phyloP scores from a whole-genome alignment of 2,113 vertebrate species.

The Oreochromis tanganicae region DNA sequence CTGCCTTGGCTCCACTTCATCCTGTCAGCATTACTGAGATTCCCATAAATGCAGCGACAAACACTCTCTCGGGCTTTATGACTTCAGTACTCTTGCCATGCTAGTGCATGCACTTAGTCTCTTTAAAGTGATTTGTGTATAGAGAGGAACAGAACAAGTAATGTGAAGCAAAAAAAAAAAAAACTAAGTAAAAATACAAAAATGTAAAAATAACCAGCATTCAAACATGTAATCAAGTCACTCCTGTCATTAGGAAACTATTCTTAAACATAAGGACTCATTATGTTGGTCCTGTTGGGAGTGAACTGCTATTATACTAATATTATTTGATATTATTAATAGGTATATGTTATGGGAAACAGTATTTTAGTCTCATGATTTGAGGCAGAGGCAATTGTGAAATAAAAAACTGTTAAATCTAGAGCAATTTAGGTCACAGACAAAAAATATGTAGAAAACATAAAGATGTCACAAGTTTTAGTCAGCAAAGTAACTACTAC shows the following conservation, averaged over 20 bases:
- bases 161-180: background rate
- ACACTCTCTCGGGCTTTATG: conserved; percentile 17
- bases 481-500: background rate
- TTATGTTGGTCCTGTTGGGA: background rate
- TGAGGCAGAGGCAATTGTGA: background rate
- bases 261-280: background rate
- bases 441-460: background rate
- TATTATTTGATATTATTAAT: background rate
- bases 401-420: background rate
- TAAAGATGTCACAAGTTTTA: background rate
- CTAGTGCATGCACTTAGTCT: background rate
- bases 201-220: background rate
- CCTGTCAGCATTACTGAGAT: conserved; percentile 42
- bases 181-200: background rate
- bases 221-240: background rate
- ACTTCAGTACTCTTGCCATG: conserved; percentile 2
- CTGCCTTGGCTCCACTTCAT: conserved; percentile 39
- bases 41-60: conserved; percentile 41
- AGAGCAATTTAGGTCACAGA: background rate
- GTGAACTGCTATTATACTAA: background rate
- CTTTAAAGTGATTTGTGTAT: background rate
- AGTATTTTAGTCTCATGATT: background rate
- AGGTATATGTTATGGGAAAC: background rate
- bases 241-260: background rate
- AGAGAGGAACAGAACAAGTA: background rate